Conservation (phyloP, 2,888 invertebrate species). For the Tipula unca region DNA sequence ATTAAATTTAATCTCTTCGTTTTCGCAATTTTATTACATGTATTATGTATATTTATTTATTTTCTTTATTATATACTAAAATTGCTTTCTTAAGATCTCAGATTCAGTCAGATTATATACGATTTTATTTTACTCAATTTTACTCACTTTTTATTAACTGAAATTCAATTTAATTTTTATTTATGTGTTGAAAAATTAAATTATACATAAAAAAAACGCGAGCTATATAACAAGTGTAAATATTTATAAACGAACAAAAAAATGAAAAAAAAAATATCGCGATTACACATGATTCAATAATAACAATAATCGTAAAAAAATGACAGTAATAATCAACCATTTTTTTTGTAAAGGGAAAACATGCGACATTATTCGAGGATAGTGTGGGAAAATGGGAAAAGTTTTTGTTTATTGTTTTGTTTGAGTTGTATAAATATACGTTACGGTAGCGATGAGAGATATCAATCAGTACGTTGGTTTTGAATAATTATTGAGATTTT, state of each 20-base stretch:
- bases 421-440: not conserved
- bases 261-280: not conserved
- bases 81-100: not conserved
- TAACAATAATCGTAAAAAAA: not conserved
- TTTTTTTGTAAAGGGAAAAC: not conserved
- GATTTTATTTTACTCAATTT: not conserved
- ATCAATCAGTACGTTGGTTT: no score
- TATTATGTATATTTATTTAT: not conserved
- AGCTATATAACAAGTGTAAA: constrained; percentile 8
- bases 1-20: not conserved
- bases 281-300: constrained; percentile 14
- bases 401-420: not conserved
- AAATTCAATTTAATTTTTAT: not conserved
- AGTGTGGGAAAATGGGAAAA: not conserved
- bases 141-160: not conserved
- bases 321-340: not conserved
- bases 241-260: not conserved
- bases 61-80: not conserved
- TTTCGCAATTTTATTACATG: not conserved
- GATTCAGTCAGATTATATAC: not conserved
- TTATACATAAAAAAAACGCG: not conserved
- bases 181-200: not conserved
- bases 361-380: not conserved
- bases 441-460: not conserved
- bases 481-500: no score